Evolutionary conservation across 1,140 invertebrate genomes (phyloP).

Genomic region (Armadillidium nasatum): DNA sequence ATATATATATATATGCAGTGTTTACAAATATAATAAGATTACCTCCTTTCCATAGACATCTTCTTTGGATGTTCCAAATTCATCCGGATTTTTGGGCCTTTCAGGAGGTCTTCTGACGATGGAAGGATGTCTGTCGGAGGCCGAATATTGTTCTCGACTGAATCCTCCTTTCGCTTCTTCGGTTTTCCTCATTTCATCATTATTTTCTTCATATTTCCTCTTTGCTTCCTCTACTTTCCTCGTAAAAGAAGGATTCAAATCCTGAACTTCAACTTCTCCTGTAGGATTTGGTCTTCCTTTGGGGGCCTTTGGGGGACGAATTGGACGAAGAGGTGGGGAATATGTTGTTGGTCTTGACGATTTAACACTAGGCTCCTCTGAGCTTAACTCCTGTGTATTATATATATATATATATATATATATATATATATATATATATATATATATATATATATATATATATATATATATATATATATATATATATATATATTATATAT

Average conservation of each 20-base stretch:
- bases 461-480: no score
- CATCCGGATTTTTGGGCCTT: not conserved
- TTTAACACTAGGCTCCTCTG: no score
- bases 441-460: no score
- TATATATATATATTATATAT: no score
- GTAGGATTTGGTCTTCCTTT: not conserved
- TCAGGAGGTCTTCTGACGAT: not conserved
- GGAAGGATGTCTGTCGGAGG: not conserved
- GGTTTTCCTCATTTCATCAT: not conserved
- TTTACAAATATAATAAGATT: no score
- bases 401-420: no score
- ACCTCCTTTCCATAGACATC: not conserved
- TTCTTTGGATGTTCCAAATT: not conserved
- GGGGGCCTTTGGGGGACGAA: no score
- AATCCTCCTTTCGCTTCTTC: not conserved
- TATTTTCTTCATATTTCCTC: not conserved
- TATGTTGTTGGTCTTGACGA: no score
- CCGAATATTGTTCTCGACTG: not conserved
- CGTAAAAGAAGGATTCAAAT: not conserved
- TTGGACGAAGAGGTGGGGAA: no score
- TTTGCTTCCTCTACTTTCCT: slow-evolving; percentile 31
- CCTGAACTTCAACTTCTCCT: not conserved
- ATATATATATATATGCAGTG: no score
- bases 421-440: no score
- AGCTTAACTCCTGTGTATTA: no score